These are phyloP conservation scores for Lampris megalopsis DNA, from an alignment of 2,113 vertebrate genomes.

Conservation along the genomic window DNA sequence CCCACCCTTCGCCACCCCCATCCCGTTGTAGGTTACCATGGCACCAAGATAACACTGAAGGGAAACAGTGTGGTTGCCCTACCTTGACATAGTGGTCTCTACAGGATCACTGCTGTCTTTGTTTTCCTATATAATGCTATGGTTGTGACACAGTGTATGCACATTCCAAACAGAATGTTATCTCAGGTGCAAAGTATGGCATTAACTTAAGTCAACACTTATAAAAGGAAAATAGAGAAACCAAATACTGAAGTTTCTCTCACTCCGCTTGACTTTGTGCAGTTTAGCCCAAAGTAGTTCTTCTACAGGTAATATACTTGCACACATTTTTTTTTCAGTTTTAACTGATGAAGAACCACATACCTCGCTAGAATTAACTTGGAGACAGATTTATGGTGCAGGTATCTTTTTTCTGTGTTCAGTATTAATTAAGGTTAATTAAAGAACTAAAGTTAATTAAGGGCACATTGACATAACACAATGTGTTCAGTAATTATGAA, in stretches of 20 bases:
- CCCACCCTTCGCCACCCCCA: no score
- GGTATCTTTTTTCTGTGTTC: no score
- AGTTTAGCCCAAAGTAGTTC: conserved; percentile 1
- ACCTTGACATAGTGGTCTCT: neutral
- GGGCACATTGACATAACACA: no score
- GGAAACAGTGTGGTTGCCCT: conserved; percentile 53
- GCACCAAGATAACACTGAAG: conserved; percentile 50
- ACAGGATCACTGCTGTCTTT: neutral
- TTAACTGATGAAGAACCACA: no score
- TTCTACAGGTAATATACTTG: conserved; percentile 24
- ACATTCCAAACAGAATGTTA: conserved; percentile 45
- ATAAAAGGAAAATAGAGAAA: conserved; percentile 18
- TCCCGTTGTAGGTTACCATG: conserved; percentile 65
- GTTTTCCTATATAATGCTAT: conserved; percentile 22
- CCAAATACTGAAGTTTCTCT: conserved; percentile 26
- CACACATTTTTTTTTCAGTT: no score
- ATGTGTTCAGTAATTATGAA: no score
- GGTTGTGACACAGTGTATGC: conserved; percentile 13
- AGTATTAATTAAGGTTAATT: no score
- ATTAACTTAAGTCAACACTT: conserved; percentile 55
- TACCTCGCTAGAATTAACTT: no score
- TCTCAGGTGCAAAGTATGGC: conserved; percentile 21
- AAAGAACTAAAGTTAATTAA: no score
- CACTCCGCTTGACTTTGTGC: conserved; percentile 15
- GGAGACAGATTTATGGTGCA: no score